These are phyloP conservation scores for Galendromus occidentalis DNA, from an alignment of 1,140 invertebrate species.

Conservation along the genomic window DNA sequence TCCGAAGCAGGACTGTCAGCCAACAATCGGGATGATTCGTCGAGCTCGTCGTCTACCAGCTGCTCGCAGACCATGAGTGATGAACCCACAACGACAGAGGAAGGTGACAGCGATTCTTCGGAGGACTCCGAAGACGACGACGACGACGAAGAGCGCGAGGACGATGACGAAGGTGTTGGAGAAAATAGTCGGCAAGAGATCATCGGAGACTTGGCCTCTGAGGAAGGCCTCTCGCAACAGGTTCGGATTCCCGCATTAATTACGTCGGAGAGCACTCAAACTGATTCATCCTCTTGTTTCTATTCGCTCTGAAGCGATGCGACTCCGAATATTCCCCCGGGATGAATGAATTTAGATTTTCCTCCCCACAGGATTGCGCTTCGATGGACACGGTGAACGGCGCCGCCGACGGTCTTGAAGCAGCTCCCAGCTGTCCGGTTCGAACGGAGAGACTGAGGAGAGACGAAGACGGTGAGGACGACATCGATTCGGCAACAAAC, in stretches of 20 bases:
- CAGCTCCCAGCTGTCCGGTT: slow-evolving; percentile 10
- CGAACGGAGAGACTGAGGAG: slow-evolving; percentile 8
- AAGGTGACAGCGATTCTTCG: not conserved
- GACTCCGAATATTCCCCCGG: no score
- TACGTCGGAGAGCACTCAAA: no score
- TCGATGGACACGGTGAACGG: not conserved
- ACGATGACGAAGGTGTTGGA: no score
- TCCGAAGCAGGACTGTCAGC: not conserved
- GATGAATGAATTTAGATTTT: no score
- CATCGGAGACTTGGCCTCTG: no score
- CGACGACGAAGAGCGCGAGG: not conserved
- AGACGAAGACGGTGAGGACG: not conserved
- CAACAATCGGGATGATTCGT: not conserved
- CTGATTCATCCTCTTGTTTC: no score
- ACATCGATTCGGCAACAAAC: not conserved
- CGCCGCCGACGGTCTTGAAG: not conserved
- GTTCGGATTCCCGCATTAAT: no score
- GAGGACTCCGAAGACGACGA: not conserved
- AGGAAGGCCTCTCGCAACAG: no score
- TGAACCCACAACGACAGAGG: not conserved
- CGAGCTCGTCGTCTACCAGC: not conserved
- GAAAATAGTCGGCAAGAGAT: no score
- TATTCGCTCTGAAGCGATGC: no score
- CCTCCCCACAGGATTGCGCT: no score
- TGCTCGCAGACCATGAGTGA: not conserved